Evolutionary conservation across 2,888 invertebrate species (phyloP).

Genomic region (Dasysyrphus albostriatus): DNA sequence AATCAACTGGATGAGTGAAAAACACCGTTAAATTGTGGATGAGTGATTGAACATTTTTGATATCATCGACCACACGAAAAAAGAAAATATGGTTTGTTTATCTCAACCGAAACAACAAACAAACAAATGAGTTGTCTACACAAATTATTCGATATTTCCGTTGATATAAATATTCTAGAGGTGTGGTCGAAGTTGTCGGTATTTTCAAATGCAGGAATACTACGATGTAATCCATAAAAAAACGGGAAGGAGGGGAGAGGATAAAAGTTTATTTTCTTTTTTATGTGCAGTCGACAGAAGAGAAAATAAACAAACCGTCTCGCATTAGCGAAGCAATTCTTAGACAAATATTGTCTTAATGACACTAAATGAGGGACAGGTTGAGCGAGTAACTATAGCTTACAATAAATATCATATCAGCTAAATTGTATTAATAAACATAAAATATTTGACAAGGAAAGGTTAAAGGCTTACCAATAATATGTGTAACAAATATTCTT

Average conservation of each 20-base stretch:
- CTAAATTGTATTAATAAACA: constrained; percentile 9
- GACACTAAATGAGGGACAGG: constrained; percentile 33
- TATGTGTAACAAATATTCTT: too few species aligned
- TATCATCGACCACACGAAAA: constrained; percentile 32
- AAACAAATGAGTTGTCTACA: constrained; percentile 60
- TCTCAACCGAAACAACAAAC: constrained; percentile 41
- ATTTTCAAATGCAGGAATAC: constrained; percentile 9
- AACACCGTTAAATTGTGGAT: constrained; percentile 41
- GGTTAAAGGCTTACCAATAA: not conserved
- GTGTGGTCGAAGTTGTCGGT: constrained; percentile 41
- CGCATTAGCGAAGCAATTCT: constrained; percentile 22
- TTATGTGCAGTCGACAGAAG: not conserved
- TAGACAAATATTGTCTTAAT: constrained; percentile 30
- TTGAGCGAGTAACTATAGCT: not conserved
- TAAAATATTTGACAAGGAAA: not conserved
- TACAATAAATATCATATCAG: constrained; percentile 3
- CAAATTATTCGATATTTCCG: constrained; percentile 39
- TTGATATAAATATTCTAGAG: constrained; percentile 29
- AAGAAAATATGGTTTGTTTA: constrained; percentile 41
- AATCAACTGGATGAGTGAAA: constrained; percentile 12
- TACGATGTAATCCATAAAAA: constrained; percentile 25
- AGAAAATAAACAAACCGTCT: constrained; percentile 5
- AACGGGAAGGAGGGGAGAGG: not conserved
- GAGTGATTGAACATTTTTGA: constrained; percentile 40
- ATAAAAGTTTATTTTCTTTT: constrained; percentile 15